Base-by-base conservation (phyloP, 2,113 vertebrate species). In the Eulemur macaco region DNA sequence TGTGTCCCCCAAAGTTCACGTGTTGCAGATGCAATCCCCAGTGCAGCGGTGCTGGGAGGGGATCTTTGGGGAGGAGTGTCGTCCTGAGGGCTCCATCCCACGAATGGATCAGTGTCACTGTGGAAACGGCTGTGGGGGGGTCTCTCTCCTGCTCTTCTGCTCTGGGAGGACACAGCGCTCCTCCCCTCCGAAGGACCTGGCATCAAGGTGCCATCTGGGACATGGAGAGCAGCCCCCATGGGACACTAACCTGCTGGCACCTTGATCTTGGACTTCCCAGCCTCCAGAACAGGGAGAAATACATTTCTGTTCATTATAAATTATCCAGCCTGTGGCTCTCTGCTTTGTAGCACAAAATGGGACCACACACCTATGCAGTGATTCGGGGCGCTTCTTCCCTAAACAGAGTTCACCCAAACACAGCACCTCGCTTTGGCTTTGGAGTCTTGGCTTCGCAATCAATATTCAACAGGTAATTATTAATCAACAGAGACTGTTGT, bases 351-450 rank as follows among this genome's bases (percentile, higher is more conserved):
- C 50, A n/a, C 39, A 27, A 27, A 45, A 37, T 47, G 15, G 37
- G 74, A 25, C 7, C 31, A 39, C 25, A 21, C 4, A 23, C 27
- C 27, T 21, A 14, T 31, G 0, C n/a, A 9, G 20, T 2, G 20
- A 60, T 29, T 31, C 34, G 23, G 73, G 17, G 6, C 0, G 1
- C 15, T 6, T 69, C 37, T 10, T 6, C 34, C 21, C 39, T 10
- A 18, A 52, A 29, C n/a, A 29, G n/a, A 54, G 18, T 12, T 54
- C 71, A 39, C n/a, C 25, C 37, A 18, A 39, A 9, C 0, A 0
- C 29, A 6, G 68, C 15, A 4, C 5, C 23, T 31, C 50, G 21
- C 4, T 4, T 17, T 54, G 64, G 21, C 85, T 89, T 54, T 15
- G 25, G 60, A 8, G 17, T 42, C 52, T 23, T 29, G 29, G 9